Evolutionary conservation across 2,888 invertebrate genomes (phyloP), one percentile per base, ranked within the genome.

Genomic region (Fragum sueziense): DNA sequence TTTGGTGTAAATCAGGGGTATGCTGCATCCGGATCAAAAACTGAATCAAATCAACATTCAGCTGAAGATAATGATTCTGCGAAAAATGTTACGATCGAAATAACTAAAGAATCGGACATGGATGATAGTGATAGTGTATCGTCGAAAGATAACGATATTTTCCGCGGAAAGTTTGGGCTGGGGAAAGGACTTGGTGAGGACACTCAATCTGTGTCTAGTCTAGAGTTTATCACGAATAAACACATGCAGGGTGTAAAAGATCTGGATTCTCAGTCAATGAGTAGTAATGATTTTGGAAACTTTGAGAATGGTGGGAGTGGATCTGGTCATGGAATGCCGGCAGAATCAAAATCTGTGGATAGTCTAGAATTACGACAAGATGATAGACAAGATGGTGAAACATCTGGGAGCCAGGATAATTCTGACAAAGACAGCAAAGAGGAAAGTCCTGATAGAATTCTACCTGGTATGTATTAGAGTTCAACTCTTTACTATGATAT

Each of bases 151-250:
- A 82, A 78, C 52, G 79, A 84, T 61, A 62, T 65, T 11, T 76
- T 78, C 51, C 61, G 70, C 27, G 82, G 73, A 22, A 84, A 80
- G 59, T 78, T 80, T 80, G 78, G 78, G 57, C 54, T 80, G 22
- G 70, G 72, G 1, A 83, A 83, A 59, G 76, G 72, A 6, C 75
- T 72, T 6, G 82, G 76, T 17, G 90, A 91, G 47, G 92, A 92
- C 76, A 83, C 89, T 14, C 91, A 91, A 69, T 92, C 91, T n/a
- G 84, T 91, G 7, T 88, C 90, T 34, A 92, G 92, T 85, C 87
- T 92, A 7, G 92, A 92, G 29, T 84, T 92, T 20, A 86, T 88
- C 1, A 74, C 77, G 22, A 80, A 77, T 57, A 87, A 85, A 69
- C 74, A 78, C 47, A 34, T 87, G 47, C 81, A 82, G 31, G 79